Evolutionary conservation across 1,140 invertebrate species (phyloP), one percentile per base, ranked within the genome.

Genomic region (Zelostemma sp.): DNA sequence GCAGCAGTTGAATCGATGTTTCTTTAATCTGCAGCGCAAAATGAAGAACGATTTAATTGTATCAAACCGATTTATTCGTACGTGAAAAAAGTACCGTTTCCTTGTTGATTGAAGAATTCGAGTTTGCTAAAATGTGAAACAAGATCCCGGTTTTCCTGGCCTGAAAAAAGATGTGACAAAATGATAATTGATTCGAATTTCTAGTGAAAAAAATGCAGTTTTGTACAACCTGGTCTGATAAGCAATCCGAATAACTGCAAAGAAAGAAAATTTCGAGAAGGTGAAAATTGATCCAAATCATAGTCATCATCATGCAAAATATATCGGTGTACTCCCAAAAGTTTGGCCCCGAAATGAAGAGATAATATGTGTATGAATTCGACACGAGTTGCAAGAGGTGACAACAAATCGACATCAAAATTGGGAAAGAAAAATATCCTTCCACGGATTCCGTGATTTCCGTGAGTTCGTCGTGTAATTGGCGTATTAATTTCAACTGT

Each of bases 271-370:
- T 14, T 28, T 65, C 67, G 0, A 65, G 21, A 1, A 70, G 51
- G 11, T 64, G 63, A 17, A 61, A 70, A 18, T 64, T 70, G 1
- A 70, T 40, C 68, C 62, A 71, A 55, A 66, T 25, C 15, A 38
- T 49, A n/a, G 40, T 54, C 47, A 66, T 59, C 8, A 25, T 5
- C 28, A 59, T 15, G 46, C 35, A 40, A 53, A 41, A 55, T 3
- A 59, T 16, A 12, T 61, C 57, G 1, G 21, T 9, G 0, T 17
- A 43, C 1, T 8, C 17, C 43, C 41, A 54, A 0, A 2, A 21
- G 17, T 11, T 12, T 15, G 35, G 2, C 3, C 9, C 9, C 0
- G 15, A 28, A 1, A 58, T 1, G 25, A 55, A 38, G 17, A 50
- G 48, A 15, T 71, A 71, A 19, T 62, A 3, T 45, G 59, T 1